Percentiles rank a stretch among this genome's conserved stretches.
These are phyloP conservation scores for Thunnus thynnus DNA, from an alignment of 2,113 vertebrate species.

Conservation along the genomic window DNA sequence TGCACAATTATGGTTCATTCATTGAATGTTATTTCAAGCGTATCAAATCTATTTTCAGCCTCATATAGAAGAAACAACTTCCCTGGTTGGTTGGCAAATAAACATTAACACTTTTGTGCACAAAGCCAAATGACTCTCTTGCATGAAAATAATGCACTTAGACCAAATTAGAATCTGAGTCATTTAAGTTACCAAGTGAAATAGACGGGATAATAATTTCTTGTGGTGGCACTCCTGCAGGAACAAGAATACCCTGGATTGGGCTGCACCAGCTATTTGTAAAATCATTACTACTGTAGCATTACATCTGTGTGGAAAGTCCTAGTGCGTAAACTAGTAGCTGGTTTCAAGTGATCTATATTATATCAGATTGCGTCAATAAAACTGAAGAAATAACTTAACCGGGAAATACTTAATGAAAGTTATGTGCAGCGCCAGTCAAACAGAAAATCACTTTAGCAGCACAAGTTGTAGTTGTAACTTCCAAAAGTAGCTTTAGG, in stretches of 20 bases:
- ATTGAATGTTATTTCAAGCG: constrained; percentile 47
- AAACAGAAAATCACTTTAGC: neutral
- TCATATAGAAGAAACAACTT: constrained; percentile 57
- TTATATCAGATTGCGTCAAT: neutral
- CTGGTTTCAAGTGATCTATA: too few species aligned
- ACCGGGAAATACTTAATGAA: too few species aligned
- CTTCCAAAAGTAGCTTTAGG: too few species aligned
- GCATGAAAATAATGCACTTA: neutral
- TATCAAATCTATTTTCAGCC: constrained; percentile 68
- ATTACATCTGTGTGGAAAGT: too few species aligned
- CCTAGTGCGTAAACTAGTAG: too few species aligned
- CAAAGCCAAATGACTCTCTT: constrained; percentile 40
- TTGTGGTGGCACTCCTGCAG: neutral
- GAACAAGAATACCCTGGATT: neutral
- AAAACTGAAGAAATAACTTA: neutral
- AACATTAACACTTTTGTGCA: constrained; percentile 42
- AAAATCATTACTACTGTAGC: too few species aligned
- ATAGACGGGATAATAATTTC: neutral
- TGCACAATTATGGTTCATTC: constrained; percentile 60
- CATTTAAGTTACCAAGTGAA: neutral
- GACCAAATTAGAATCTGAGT: constrained; percentile 9
- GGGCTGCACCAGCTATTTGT: neutral
- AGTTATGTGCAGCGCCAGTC: neutral
- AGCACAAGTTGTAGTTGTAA: too few species aligned
- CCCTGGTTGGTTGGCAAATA: constrained; percentile 39